Evolutionary conservation across 2,888 invertebrate genomes (phyloP), one percentile per base, ranked within the genome.

Genomic region (Sphaeridia pumilis): DNA sequence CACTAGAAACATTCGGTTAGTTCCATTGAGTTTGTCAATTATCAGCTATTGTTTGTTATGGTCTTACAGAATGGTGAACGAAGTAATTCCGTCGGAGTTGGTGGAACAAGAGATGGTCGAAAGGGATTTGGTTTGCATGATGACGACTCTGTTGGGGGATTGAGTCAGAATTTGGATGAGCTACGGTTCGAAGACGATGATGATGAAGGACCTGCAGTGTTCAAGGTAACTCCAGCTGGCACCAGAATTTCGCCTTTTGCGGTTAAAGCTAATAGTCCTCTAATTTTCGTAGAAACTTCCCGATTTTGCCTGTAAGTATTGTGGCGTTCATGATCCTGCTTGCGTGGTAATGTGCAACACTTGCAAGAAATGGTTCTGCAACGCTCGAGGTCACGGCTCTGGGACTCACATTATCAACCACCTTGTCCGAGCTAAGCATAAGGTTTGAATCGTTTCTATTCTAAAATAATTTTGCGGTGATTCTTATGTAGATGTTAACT

Each of bases 321-420:
- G 98, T 73, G 97, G 97, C 45, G 94, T 98, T 60, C 94, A 95
- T 70, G 95, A 97, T 70, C 94, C 93, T 1, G 82, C 87, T 60
- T 92, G 90, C 67, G 98, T 99, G 36, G 94, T 97, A 51, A 89
- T 90, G 84, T 99, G 98, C 73, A 95, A 95, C 70, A 81, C 88
- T 56, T 98, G 98, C 70, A 93, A 92, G 70, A 95, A 97, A 70
- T 99, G 98, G 98, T 99, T 99, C 70, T 99, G 98, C 72, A 99
- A 99, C 75, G 97, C 95, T 1, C 81, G 95, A 54, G 97, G 97
- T 17, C 94, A 90, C 69, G 95, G 95, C 1, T 93, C 94, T 0
- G 97, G 92, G 25, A 95, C 97, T 45, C 98, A 99, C 69, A 95
- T 99, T 65, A 89, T 99, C 65, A 97, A 97, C 72, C 98, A 99